A percentile compares a stretch with the other conserved stretches of the same genome.
phyloP scores from a whole-genome alignment of 2,797 vertebrate species.

The Chromis chromis region DNA sequence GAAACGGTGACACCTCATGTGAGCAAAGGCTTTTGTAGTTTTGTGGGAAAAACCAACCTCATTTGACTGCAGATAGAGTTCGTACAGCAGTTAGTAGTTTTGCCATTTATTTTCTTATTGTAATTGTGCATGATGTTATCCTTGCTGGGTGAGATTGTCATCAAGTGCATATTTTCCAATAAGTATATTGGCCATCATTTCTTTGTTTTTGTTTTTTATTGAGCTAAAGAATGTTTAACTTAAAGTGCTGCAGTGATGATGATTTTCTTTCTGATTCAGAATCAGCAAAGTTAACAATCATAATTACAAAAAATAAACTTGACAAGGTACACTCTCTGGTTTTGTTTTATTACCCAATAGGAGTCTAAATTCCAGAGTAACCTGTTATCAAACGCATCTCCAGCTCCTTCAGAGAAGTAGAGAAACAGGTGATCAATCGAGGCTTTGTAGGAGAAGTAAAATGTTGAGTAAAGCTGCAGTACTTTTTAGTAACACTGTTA shows the following conservation, averaged over 20 bases:
- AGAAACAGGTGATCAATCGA: background rate
- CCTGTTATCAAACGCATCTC: background rate
- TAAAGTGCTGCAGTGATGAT: background rate
- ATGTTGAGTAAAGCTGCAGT: background rate
- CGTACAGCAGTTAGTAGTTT: constrained; percentile 18
- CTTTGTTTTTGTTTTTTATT: background rate
- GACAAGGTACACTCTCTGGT: constrained; percentile 11
- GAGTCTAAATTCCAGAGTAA: background rate
- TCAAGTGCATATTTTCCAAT: constrained; percentile 13
- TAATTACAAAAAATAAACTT: background rate
- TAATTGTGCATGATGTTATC: constrained; percentile 22
- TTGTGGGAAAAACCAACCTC: constrained; percentile 26
- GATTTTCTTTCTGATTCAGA: constrained; percentile 3
- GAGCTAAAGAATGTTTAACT: constrained; percentile 8
- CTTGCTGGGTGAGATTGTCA: constrained; percentile 14
- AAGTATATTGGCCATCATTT: constrained; percentile 1
- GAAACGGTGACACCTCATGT: constrained; percentile 19
- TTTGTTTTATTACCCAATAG: constrained; percentile 1
- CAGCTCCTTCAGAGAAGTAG: background rate
- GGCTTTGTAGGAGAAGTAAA: background rate
- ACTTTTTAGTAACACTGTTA: background rate
- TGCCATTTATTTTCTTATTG: constrained; percentile 20
- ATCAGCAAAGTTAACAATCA: background rate
- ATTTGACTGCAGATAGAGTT: constrained; percentile 26
- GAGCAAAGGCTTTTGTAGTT: background rate